Percentiles rank a stretch among this genome's conserved stretches.
These are phyloP conservation scores for Hydrolagus colliei DNA, from an alignment of 2,797 vertebrate genomes.

Conservation along the genomic window DNA sequence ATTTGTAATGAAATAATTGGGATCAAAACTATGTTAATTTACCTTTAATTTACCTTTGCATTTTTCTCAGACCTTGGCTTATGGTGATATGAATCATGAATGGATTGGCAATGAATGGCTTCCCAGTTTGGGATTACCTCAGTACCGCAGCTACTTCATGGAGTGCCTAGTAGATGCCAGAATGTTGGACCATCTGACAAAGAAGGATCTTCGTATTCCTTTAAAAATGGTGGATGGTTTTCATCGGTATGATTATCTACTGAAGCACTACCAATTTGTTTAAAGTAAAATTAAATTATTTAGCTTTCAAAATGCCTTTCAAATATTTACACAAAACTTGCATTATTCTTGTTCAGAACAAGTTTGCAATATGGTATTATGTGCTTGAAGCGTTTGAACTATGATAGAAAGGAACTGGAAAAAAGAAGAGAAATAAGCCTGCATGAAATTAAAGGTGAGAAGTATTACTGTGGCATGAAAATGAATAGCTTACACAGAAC, in stretches of 20 bases:
- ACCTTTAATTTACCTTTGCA: slow-evolving; percentile 34
- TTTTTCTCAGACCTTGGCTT: slow-evolving; percentile 77
- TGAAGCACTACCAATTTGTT: slow-evolving; percentile 1
- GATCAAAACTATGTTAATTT: background rate
- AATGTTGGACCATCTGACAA: slow-evolving; percentile 96
- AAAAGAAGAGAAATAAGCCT: slow-evolving; percentile 86
- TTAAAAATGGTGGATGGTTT: slow-evolving; percentile 99
- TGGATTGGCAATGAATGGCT: slow-evolving; percentile 98
- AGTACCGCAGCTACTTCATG: slow-evolving; percentile 98
- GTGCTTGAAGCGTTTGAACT: slow-evolving; percentile 97
- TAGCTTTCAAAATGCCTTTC: background rate
- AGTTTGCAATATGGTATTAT: slow-evolving; percentile 98
- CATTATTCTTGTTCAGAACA: slow-evolving; percentile 61
- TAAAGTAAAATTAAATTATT: too few species aligned
- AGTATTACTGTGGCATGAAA: slow-evolving; percentile 2
- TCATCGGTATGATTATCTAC: slow-evolving; percentile 70
- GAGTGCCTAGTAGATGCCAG: slow-evolving; percentile 95
- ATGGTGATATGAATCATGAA: slow-evolving; percentile 97
- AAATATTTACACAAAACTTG: background rate
- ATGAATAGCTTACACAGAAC: background rate
- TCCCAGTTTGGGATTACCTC: slow-evolving; percentile 91
- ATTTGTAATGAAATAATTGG: background rate
- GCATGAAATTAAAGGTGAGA: slow-evolving; percentile 90
- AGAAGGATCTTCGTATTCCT: slow-evolving; percentile 94
- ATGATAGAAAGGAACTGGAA: slow-evolving; percentile 95